Evolutionary conservation across 2,888 invertebrate genomes (phyloP).

Genomic region (Pyrrhopygopsis socrates): DNA sequence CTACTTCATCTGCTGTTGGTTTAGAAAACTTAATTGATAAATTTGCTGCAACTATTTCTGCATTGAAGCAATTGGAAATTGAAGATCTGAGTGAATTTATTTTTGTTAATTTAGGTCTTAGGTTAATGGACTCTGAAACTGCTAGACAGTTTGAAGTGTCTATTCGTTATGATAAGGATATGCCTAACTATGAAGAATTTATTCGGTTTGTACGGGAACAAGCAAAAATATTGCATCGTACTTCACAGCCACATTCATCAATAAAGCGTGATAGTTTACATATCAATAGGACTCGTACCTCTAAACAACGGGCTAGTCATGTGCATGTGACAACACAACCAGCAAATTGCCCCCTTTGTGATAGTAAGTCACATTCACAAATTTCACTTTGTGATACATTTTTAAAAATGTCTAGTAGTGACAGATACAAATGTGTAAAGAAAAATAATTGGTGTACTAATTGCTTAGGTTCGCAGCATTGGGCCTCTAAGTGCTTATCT

Average conservation of each 20-base stretch:
- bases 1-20: not conserved
- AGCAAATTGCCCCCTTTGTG: not conserved
- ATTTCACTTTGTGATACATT: not conserved
- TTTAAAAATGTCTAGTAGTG: not conserved
- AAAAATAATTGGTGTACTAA: not conserved
- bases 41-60: no score
- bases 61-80: not conserved
- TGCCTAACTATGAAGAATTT: not conserved
- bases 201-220: not conserved
- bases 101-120: slow-evolving; percentile 11
- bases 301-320: not conserved
- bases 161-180: not conserved
- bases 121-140: not conserved
- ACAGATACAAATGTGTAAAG: not conserved
- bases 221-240: slow-evolving; percentile 9
- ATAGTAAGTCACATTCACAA: not conserved
- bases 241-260: slow-evolving; percentile 1
- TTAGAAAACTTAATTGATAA: no score
- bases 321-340: not conserved
- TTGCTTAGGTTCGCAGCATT: not conserved
- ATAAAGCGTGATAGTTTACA: not conserved
- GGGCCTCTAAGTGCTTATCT: not conserved
- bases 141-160: not conserved
- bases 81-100: slow-evolving; percentile 14
- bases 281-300: not conserved